Base-by-base conservation (phyloP, 2,113 vertebrate species). In the Caracal caracal region DNA sequence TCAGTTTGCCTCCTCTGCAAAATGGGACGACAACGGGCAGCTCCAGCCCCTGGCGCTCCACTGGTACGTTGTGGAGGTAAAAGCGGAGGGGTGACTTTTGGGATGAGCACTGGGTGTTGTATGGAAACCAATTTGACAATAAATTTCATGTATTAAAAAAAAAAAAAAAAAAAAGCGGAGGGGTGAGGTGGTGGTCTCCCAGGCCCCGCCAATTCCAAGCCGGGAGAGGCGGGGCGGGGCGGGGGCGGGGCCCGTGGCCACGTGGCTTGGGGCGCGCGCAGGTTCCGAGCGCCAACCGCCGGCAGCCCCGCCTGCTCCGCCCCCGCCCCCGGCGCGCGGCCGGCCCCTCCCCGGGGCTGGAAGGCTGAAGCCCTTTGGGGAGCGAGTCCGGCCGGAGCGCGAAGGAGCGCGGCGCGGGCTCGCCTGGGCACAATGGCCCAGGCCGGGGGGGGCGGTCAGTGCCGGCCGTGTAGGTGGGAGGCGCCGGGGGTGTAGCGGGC, bases 1-100 rank as follows among this genome's bases (percentile, higher is more conserved):
- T 90, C 49, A 59, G 43, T 6, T n/a, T 4, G 30, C 30, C 68
- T 19, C 22, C 0, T 35, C 82, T 28, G 76, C 43, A 15, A 30
- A 76, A 70, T 13, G 49, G n/a, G 81, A 37, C 4, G 3, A 28
- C 76, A 30, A 9, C 10, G 0, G 8, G 26, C 47, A 35, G 61
- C 65, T 30, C n/a, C 6, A 0, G 5, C 4, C 56, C 20, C 40
- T 0, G 15, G 51, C 2, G 20, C 83, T 20, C 30, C 2, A 0
- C 0, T 4, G 8, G 61, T 28, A 26, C 2, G 6, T 2, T 0
- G 3, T 5, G 13, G 33, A 43, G 24, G 63, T 24, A 19, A 37
- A 13, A 37, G 59, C 22, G 2, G 8, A 9, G 35, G 16, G 9
- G 16, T 2, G 20, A n/a, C n/a, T n/a, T n/a, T n/a, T n/a, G n/a